Percentiles rank a stretch among this genome's conserved stretches.
These are phyloP conservation scores for Amphibalanus amphitrite DNA, from an alignment of 1,140 invertebrate genomes.

Conservation along the genomic window DNA sequence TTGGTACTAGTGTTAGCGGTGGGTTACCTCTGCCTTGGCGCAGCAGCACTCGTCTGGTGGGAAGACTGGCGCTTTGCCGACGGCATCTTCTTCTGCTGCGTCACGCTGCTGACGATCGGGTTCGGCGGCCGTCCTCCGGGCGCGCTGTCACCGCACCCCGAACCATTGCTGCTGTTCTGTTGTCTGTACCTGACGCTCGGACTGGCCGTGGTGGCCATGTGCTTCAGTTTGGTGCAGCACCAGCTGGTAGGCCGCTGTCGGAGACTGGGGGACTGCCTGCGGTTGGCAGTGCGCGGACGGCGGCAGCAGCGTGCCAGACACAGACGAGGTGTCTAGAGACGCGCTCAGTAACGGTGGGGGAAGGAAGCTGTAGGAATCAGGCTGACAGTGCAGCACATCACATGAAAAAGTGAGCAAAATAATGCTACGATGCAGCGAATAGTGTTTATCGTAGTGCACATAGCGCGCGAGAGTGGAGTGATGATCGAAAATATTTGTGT, in stretches of 20 bases:
- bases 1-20: constrained; percentile 49
- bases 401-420: too few species aligned
- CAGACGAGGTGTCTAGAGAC: too few species aligned
- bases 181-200: constrained; percentile 73
- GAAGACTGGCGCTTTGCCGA: constrained; percentile 44
- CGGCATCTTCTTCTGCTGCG: constrained; percentile 71
- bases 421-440: too few species aligned
- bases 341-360: too few species aligned
- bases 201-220: constrained; percentile 76
- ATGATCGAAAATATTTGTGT: too few species aligned
- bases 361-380: too few species aligned
- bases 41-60: constrained; percentile 14
- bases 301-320: too few species aligned
- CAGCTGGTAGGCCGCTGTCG: constrained; percentile 60
- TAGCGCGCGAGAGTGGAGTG: too few species aligned
- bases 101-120: constrained; percentile 71
- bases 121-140: constrained; percentile 63
- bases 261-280: constrained; percentile 39
- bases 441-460: too few species aligned
- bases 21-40: constrained; percentile 39
- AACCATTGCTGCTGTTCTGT: constrained; percentile 55
- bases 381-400: too few species aligned
- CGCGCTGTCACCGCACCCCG: constrained; percentile 30
- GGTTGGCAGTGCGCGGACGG: constrained; percentile 21
- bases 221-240: constrained; percentile 78